These are phyloP conservation scores for Ashinkailepas kermadecensis DNA, from an alignment of 2,888 invertebrate species.

Conservation along the genomic window DNA sequence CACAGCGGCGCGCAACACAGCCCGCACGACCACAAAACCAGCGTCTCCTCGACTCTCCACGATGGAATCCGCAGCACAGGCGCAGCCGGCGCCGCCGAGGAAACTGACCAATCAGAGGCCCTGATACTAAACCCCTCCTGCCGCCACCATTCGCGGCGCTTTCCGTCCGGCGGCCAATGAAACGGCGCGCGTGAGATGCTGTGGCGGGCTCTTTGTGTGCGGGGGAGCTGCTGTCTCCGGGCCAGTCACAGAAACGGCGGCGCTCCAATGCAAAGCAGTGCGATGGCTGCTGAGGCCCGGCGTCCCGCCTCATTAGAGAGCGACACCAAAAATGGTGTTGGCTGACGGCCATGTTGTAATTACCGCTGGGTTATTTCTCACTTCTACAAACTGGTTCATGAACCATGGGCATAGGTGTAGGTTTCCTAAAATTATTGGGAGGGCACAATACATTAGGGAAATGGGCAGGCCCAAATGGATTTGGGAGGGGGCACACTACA, in stretches of 20 bases:
- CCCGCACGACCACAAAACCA: neutral
- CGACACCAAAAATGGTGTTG: conserved; percentile 4
- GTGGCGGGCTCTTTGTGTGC: neutral
- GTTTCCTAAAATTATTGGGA: too few species aligned
- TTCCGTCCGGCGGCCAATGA: neutral
- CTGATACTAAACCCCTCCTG: neutral
- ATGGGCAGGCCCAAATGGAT: too few species aligned
- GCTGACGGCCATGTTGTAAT: conserved; percentile 18
- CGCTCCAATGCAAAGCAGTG: conserved; percentile 13
- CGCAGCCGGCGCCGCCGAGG: neutral
- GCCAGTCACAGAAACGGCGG: neutral
- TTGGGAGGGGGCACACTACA: too few species aligned
- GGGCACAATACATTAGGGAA: too few species aligned
- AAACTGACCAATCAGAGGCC: neutral
- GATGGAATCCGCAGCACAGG: neutral
- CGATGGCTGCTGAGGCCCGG: neutral
- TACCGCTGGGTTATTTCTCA: neutral
- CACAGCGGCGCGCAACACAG: neutral
- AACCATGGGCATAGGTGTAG: too few species aligned
- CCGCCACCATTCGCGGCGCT: neutral
- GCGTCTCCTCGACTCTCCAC: neutral
- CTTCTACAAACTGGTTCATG: too few species aligned
- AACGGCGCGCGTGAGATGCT: neutral
- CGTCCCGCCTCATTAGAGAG: conserved; percentile 2
- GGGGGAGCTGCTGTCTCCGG: neutral